Evolutionary conservation across 1,140 invertebrate species (phyloP).

Genomic region (Sminthurides bifidus): DNA sequence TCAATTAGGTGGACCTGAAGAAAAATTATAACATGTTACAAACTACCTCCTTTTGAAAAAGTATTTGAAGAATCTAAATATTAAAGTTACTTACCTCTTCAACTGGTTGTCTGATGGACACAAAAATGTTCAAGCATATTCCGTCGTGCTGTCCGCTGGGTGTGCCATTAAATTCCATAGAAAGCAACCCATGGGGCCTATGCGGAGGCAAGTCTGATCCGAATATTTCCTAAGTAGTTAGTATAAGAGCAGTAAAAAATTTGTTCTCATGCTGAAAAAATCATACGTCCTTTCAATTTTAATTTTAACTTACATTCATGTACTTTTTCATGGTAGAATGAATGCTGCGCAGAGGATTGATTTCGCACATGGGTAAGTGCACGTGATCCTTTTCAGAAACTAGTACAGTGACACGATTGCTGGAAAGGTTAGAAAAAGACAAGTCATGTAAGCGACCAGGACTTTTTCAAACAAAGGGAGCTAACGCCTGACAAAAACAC

Average conservation of each 20-base stretch:
- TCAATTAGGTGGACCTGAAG: conserved; percentile 54
- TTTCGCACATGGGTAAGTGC: conserved; percentile 75
- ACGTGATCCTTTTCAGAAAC: conserved; percentile 66
- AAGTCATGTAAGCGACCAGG: too few species aligned
- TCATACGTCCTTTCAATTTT: not conserved
- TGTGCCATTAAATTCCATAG: conserved; percentile 42
- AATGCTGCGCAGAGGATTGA: conserved; percentile 70
- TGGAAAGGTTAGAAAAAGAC: conserved; percentile 36
- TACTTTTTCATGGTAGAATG: conserved; percentile 78
- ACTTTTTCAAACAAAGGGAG: too few species aligned
- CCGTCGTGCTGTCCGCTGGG: conserved; percentile 52
- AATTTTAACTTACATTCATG: conserved; percentile 54
- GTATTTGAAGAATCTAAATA: not conserved
- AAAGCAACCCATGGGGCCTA: conserved; percentile 66
- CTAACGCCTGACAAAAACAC: too few species aligned
- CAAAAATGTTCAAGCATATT: conserved; percentile 65
- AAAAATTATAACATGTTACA: not conserved
- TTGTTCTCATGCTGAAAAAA: too few species aligned
- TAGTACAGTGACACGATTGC: conserved; percentile 67
- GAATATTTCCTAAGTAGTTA: conserved; percentile 58
- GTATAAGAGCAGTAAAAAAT: not conserved
- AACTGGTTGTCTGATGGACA: conserved; percentile 70
- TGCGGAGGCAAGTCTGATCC: conserved; percentile 71
- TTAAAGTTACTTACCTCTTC: conserved; percentile 48
- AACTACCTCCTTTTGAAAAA: not conserved